These are phyloP conservation scores for Gisinianus flammeolus DNA, from an alignment of 2,888 invertebrate genomes.

Conservation along the genomic window DNA sequence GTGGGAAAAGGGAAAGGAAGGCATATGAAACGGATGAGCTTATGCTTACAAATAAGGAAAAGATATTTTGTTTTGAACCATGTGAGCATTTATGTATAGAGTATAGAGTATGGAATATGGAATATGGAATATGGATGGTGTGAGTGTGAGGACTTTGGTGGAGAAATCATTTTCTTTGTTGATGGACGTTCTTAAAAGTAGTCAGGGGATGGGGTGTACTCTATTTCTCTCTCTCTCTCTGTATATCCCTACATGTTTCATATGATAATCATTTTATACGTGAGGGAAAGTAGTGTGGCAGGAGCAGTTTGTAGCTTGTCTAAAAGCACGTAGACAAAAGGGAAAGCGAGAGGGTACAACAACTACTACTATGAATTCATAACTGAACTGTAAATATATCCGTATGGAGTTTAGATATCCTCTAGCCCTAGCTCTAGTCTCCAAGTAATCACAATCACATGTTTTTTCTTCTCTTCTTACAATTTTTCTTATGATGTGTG, in stretches of 20 bases:
- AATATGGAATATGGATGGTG: background rate
- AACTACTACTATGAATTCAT: too few relatives aligned
- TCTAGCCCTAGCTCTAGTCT: too few relatives aligned
- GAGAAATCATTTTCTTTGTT: slow-evolving; percentile 27
- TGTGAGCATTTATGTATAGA: slow-evolving; percentile 9
- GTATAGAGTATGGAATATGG: background rate
- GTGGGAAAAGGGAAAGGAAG: slow-evolving; percentile 23
- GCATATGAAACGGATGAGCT: slow-evolving; percentile 36
- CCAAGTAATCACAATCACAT: too few relatives aligned
- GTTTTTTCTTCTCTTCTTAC: background rate
- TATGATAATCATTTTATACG: too few relatives aligned
- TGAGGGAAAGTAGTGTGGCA: too few relatives aligned
- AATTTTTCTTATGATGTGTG: background rate
- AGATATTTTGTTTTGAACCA: slow-evolving; percentile 10
- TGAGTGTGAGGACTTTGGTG: background rate
- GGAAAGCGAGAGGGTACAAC: too few relatives aligned
- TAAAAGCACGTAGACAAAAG: too few relatives aligned
- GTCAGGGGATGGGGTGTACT: too few relatives aligned
- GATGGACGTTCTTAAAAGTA: slow-evolving; percentile 27
- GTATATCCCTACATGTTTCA: background rate
- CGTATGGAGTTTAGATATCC: too few relatives aligned
- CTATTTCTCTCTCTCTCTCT: background rate
- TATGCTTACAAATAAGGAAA: slow-evolving; percentile 36
- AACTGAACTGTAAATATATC: too few relatives aligned
- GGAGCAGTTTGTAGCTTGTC: too few relatives aligned